A percentile compares a stretch with the other conserved stretches of the same genome.
phyloP scores from a whole-genome alignment of 23 tunicate genomes.

The Botrylloides violaceus region DNA sequence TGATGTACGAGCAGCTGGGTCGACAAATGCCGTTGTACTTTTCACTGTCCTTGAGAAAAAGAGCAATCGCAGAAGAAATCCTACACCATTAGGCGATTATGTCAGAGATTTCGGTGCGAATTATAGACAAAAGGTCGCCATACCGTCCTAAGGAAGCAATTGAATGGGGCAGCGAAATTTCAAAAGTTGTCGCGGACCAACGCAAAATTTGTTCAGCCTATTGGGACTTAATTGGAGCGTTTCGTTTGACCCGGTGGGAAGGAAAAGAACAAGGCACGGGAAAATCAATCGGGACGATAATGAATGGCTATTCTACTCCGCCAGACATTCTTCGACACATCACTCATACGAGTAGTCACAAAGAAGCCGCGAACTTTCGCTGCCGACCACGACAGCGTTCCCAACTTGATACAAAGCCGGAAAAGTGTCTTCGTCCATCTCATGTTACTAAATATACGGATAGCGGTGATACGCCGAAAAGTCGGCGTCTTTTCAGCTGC shows the following conservation, averaged over 20 bases:
- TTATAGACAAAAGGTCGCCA: neutral
- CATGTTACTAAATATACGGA: constrained; percentile 1
- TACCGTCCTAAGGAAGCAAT: neutral
- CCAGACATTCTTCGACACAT: constrained; percentile 10
- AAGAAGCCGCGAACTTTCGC: neutral
- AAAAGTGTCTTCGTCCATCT: neutral
- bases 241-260: constrained; percentile 12
- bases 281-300: neutral
- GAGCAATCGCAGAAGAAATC: neutral
- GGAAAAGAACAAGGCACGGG: neutral
- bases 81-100: neutral
- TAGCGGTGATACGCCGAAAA: neutral
- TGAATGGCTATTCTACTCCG: neutral
- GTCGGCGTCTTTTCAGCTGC: neutral
- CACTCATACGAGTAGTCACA: constrained; percentile 13
- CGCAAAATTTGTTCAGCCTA: constrained; percentile 17
- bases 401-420: constrained; percentile 2
- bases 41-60: neutral
- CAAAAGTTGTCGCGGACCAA: neutral
- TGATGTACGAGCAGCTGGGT: constrained; percentile 4
- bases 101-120: neutral
- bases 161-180: neutral
- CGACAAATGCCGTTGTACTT: neutral
- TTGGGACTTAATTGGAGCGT: constrained; percentile 14
- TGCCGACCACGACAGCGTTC: neutral